A percentile compares a stretch with the other conserved stretches of the same genome.
phyloP scores from a whole-genome alignment of 2,113 vertebrate genomes.

The Parotia lawesii region DNA sequence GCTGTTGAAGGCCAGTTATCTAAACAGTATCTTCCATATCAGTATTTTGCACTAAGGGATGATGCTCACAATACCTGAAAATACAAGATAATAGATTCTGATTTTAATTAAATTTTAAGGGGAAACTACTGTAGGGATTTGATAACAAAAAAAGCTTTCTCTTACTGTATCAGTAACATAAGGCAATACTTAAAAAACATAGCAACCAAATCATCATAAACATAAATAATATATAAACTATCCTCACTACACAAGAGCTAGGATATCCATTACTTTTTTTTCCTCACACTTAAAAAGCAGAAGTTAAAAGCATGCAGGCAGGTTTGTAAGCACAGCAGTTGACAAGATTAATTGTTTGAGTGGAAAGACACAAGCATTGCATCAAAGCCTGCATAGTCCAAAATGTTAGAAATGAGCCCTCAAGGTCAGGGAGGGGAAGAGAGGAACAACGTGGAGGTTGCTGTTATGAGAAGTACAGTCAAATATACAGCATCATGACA shows the following conservation, averaged over 20 bases:
- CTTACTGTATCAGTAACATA: background rate
- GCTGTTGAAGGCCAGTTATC: background rate
- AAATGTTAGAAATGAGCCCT: background rate
- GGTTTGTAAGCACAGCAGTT: background rate
- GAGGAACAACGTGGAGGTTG: rapidly evolving
- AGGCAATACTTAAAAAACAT: background rate
- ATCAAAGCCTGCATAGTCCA: rapidly evolving
- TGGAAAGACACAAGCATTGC: background rate
- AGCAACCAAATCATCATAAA: background rate
- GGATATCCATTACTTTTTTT: background rate
- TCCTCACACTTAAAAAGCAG: background rate
- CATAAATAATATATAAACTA: background rate
- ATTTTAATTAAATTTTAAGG: background rate
- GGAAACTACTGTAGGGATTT: background rate
- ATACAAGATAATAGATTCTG: background rate
- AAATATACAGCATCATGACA: background rate
- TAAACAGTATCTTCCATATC: background rate
- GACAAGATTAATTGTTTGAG: background rate
- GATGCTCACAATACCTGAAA: background rate
- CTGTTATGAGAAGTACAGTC: background rate
- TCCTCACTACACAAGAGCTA: background rate
- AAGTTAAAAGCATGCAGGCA: background rate
- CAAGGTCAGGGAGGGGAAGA: background rate
- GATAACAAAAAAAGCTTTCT: background rate
- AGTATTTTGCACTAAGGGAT: background rate